phyloP scores from a whole-genome alignment of 2,797 vertebrate genomes.

The Danio aesculapii region DNA sequence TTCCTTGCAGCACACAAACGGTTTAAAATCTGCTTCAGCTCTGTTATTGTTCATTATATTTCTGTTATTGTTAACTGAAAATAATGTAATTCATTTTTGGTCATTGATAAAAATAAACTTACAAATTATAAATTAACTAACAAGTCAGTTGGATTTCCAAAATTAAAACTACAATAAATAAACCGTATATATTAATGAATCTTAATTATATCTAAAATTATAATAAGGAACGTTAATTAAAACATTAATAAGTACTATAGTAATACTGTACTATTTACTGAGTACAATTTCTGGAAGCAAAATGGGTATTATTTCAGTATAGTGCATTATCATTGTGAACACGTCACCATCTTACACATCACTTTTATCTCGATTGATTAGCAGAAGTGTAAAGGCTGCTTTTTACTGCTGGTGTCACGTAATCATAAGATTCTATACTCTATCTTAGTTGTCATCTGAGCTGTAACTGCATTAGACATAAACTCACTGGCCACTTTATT shows the following conservation, averaged over 20 bases:
- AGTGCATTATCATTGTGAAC: not conserved
- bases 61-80: too few species aligned
- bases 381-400: not conserved
- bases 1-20: not conserved
- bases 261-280: too few species aligned
- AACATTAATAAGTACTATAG: too few species aligned
- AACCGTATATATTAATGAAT: too few species aligned
- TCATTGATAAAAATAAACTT: too few species aligned
- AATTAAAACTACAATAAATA: too few species aligned
- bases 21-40: not conserved
- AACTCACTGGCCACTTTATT: too few species aligned
- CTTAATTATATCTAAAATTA: too few species aligned
- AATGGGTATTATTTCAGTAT: not conserved
- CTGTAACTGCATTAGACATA: not conserved
- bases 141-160: too few species aligned
- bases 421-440: not conserved
- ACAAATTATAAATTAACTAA: too few species aligned
- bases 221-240: too few species aligned
- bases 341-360: constrained; percentile 8
- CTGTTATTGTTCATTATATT: not conserved
- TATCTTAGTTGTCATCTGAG: constrained; percentile 20
- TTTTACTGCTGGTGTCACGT: not conserved
- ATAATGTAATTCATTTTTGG: too few species aligned
- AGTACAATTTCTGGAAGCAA: not conserved
- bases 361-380: constrained; percentile 23